A percentile compares a stretch with the other conserved stretches of the same genome.
These are phyloP conservation scores for Peromyscus aztecus DNA, from an alignment of 2,797 vertebrate species.

Conservation along the genomic window DNA sequence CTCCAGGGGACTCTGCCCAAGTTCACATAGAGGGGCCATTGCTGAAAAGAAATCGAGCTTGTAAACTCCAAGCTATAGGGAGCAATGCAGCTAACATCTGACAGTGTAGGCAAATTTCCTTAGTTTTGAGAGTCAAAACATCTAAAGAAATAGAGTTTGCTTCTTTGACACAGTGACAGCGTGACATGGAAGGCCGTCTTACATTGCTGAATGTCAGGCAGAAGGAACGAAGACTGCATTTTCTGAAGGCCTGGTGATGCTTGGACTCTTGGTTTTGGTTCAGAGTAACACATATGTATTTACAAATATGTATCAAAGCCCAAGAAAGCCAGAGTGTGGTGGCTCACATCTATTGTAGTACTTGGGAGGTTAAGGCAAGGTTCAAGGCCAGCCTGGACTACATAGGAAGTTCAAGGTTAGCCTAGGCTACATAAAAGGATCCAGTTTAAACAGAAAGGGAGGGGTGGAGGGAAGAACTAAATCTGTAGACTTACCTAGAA, in stretches of 20 bases:
- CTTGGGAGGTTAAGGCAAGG: neutral
- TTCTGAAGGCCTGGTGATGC: neutral
- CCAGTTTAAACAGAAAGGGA: neutral
- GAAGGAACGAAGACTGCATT: constrained; percentile 19
- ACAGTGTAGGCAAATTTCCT: constrained; percentile 3
- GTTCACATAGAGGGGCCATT: neutral
- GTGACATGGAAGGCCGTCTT: constrained; percentile 35
- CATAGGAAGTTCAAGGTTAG: neutral
- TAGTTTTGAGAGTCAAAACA: constrained; percentile 48
- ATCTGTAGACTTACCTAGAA: neutral
- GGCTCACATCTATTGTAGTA: neutral
- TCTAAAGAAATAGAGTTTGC: constrained; percentile 9
- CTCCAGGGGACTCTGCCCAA: constrained; percentile 20
- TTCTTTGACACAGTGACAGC: constrained; percentile 1
- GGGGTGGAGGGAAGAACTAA: neutral
- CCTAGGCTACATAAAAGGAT: neutral
- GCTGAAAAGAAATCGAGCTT: constrained; percentile 56
- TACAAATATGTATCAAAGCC: neutral
- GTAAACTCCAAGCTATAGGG: neutral
- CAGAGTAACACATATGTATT: constrained; percentile 13
- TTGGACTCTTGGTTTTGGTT: constrained; percentile 17
- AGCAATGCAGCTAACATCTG: constrained; percentile 29
- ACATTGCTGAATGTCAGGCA: neutral
- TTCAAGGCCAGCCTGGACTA: neutral
- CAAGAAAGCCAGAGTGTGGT: constrained; percentile 35